Evolutionary conservation across 2,797 vertebrate species (phyloP).

Genomic region (Falco peregrinus): DNA sequence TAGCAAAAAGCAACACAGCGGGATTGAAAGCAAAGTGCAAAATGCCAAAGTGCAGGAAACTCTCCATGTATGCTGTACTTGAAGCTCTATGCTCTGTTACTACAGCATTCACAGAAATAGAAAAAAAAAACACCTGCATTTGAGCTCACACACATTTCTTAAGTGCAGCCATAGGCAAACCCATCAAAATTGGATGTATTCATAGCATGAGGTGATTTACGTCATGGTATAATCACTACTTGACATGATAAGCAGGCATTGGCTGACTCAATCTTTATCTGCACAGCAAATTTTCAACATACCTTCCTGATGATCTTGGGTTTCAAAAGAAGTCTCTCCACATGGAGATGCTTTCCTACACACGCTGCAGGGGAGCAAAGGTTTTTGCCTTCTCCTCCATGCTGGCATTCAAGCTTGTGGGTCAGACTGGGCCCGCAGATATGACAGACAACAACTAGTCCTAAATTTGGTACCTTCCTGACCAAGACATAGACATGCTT

Average conservation of each 20-base stretch:
- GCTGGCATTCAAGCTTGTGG: background rate
- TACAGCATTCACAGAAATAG: background rate
- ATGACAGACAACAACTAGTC: background rate
- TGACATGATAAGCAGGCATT: accelerated
- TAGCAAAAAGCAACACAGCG: accelerated
- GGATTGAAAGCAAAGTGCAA: background rate
- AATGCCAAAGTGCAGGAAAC: background rate
- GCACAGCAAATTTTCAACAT: background rate
- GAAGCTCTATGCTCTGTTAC: background rate
- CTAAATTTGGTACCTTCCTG: background rate
- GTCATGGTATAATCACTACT: background rate
- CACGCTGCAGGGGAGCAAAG: background rate
- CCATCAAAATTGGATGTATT: background rate
- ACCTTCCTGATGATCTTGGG: background rate
- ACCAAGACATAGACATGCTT: background rate
- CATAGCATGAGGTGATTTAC: background rate
- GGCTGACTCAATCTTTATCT: background rate
- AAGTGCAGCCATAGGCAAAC: background rate
- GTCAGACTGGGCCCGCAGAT: background rate
- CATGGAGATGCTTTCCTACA: background rate
- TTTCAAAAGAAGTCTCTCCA: background rate
- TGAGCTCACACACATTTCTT: background rate
- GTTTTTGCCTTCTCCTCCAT: background rate
- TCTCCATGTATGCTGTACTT: accelerated
- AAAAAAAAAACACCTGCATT: background rate